Percentiles rank a stretch among this genome's conserved stretches.
These are phyloP conservation scores for Trachymyrmex cornetzi DNA, from an alignment of 1,140 invertebrate genomes.

Conservation along the genomic window DNA sequence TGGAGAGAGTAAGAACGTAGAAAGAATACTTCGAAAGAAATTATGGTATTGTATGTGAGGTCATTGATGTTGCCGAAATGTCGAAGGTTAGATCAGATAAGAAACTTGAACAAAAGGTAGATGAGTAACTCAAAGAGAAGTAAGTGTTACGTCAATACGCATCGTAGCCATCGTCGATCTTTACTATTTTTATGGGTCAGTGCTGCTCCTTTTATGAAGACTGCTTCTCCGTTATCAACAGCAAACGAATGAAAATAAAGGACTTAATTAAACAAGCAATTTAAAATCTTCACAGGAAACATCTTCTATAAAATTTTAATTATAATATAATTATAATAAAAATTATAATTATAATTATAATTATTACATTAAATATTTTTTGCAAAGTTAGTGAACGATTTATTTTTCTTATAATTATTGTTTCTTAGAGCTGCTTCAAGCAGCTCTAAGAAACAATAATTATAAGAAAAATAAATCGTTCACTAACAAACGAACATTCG, in stretches of 20 bases:
- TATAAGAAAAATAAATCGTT: too few relatives aligned
- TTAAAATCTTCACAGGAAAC: neutral
- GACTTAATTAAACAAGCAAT: neutral
- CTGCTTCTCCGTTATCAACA: neutral
- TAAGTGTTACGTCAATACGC: neutral
- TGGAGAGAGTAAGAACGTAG: neutral
- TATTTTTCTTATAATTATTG: too few relatives aligned
- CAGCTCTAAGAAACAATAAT: too few relatives aligned
- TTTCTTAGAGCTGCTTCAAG: too few relatives aligned
- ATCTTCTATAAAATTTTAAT: neutral
- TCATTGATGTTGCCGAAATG: conserved; percentile 6
- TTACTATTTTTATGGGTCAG: conserved; percentile 21
- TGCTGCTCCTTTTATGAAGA: conserved; percentile 33
- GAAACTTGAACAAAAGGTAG: conserved; percentile 11
- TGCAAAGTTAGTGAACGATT: too few relatives aligned
- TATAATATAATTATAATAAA: too few relatives aligned
- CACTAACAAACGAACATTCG: too few relatives aligned
- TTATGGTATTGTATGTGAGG: conserved; percentile 28
- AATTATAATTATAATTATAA: too few relatives aligned
- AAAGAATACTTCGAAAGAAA: neutral
- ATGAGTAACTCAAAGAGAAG: neutral
- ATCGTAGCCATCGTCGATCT: conserved; percentile 36
- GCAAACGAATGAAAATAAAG: neutral
- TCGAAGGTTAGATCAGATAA: neutral
- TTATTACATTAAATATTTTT: too few relatives aligned